phyloP scores from a whole-genome alignment of 2,888 invertebrate genomes.

The Anoncus sp. region DNA sequence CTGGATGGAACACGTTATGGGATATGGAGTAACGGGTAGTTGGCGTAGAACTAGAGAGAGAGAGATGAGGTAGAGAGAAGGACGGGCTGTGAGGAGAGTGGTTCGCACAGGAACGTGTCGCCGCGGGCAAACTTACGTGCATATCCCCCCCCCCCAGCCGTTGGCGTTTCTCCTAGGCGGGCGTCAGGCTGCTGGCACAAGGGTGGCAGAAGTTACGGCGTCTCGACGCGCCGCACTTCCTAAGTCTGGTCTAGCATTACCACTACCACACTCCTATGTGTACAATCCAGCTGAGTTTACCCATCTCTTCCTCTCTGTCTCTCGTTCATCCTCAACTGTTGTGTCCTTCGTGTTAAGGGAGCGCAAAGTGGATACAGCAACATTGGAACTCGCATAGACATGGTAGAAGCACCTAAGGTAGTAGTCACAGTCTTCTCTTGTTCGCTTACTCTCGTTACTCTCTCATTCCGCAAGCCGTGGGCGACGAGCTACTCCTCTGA shows the following conservation, averaged over 20 bases:
- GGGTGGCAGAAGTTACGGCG: constrained; percentile 82
- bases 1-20: constrained; percentile 36
- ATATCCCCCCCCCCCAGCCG: constrained; percentile 67
- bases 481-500: constrained; percentile 72
- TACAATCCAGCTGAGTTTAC: constrained; percentile 45
- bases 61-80: constrained; percentile 16
- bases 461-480: constrained; percentile 63
- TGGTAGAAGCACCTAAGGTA: constrained; percentile 16
- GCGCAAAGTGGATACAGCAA: constrained; percentile 36
- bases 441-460: constrained; percentile 21
- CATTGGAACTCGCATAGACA: constrained; percentile 22
- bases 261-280: constrained; percentile 60
- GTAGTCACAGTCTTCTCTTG: constrained; percentile 5
- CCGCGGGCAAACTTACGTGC: constrained; percentile 77
- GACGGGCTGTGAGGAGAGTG: constrained; percentile 46
- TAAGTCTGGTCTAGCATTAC: constrained; percentile 77
- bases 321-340: constrained; percentile 8
- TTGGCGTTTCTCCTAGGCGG: constrained; percentile 68
- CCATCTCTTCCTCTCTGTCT: constrained; percentile 21
- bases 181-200: constrained; percentile 78
- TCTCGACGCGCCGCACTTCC: constrained; percentile 80
- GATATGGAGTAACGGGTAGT: constrained; percentile 41
- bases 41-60: constrained; percentile 29
- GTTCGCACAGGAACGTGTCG: constrained; percentile 73
- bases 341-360: constrained; percentile 7